Evolutionary conservation across 1,140 invertebrate species (phyloP), one percentile per base, ranked within the genome.

Genomic region (Gryon sp.): DNA sequence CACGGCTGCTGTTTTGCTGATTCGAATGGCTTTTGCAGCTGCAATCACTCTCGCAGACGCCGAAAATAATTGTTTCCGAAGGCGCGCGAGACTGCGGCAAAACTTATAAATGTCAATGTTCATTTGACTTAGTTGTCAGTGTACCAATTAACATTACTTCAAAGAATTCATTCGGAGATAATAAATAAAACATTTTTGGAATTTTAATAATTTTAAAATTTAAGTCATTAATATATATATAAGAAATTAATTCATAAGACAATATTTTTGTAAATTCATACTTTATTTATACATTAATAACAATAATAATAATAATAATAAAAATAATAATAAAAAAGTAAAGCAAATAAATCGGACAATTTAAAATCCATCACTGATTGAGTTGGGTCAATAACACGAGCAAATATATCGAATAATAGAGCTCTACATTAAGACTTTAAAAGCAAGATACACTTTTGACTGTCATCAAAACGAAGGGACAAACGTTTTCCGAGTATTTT

Each of bases 41-140:
- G 75, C 75, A 57, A 72, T n/a, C n/a, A n/a, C n/a, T n/a, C 57
- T 40, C 19, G 15, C 9, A 14, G n/a, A 28, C 16, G 43, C 62
- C 60, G 50, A 65, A 68, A 72, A 77, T 72, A 77, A 76, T 57
- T 59, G 48, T 63, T 68, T 19, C 20, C 46, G 14, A 68, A 36
- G 20, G 12, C 43, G 45, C 16, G 20, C 9, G 48, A 36, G 20
- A 22, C 48, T 24, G 41, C 24, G 55, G 63, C 18, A 4, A 55
- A 30, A 60, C 70, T 45, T 30, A 59, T 24, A 60, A 66, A n/a
- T 18, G 60, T 65, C 60, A 34, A 24, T 26, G 7, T 14, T 48
- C n/a, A 26, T 46, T 65, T 20, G 24, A 50, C 26, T 24, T n/a
- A n/a, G 28, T 14, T 26, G 9, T 1, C 43, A 14, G 28, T 52